phyloP scores from a whole-genome alignment of 1,140 invertebrate species.

The Oedothorax gibbosus region DNA sequence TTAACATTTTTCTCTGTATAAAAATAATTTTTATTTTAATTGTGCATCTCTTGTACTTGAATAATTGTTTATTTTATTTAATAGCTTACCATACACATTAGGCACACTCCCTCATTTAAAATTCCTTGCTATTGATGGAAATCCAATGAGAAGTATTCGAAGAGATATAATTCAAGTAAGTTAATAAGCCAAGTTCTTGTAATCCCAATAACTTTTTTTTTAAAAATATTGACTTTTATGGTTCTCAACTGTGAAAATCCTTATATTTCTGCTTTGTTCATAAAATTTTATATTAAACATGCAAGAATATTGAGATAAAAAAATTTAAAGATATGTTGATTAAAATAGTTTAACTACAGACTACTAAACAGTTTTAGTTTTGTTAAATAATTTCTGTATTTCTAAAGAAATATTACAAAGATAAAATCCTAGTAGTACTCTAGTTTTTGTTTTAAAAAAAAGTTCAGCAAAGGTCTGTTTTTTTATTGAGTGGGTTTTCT shows the following conservation, averaged over 20 bases:
- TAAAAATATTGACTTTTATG: not conserved
- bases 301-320: no score
- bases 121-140: slow-evolving; percentile 85
- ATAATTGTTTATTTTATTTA: not conserved
- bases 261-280: not conserved
- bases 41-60: not conserved
- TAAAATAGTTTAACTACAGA: no score
- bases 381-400: no score
- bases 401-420: no score
- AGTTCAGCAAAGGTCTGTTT: no score
- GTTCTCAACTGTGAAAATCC: not conserved
- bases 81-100: slow-evolving; percentile 80
- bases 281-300: no score
- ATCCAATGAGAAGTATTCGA: slow-evolving; percentile 81
- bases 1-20: not conserved
- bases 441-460: no score
- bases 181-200: not conserved
- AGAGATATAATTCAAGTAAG: slow-evolving; percentile 78
- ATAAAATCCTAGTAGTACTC: no score
- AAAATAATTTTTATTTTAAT: not conserved
- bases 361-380: no score
- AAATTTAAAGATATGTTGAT: no score
- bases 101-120: slow-evolving; percentile 83
- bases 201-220: not conserved
- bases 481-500: no score